phyloP scores from a whole-genome alignment of 2,113 vertebrate genomes.

The Candoia aspera region DNA sequence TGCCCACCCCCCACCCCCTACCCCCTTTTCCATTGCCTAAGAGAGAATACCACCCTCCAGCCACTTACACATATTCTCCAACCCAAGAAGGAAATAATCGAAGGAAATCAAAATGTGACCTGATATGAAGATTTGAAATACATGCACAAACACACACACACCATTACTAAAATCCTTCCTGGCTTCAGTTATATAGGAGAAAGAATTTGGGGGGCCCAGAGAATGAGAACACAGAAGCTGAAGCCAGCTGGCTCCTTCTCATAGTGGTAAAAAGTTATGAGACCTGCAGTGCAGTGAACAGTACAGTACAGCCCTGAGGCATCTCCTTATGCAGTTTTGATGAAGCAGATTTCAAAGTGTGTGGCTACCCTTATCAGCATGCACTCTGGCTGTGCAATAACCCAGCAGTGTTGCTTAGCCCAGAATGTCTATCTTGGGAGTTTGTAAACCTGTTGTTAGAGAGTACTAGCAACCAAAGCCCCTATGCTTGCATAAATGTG shows the following conservation, averaged over 20 bases:
- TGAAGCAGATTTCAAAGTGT: neutral
- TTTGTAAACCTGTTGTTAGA: neutral
- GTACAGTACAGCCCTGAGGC: slow-evolving; percentile 23
- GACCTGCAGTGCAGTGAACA: neutral
- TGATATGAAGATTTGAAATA: neutral
- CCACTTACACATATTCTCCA: neutral
- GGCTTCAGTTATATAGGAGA: neutral
- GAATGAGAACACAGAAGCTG: neutral
- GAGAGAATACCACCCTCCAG: neutral
- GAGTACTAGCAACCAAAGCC: neutral
- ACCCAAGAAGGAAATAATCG: neutral
- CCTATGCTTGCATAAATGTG: neutral
- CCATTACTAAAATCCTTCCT: neutral
- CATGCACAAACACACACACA: neutral
- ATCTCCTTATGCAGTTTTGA: neutral
- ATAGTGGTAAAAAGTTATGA: neutral
- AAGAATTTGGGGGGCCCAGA: neutral
- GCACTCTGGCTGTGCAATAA: neutral
- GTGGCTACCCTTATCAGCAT: neutral
- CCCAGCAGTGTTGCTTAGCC: neutral
- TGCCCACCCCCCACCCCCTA: neutral
- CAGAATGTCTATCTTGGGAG: neutral
- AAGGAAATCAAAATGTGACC: neutral
- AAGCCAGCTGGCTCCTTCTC: slow-evolving; percentile 40
- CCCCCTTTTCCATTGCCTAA: accelerated